Evolutionary conservation across 2,113 vertebrate species (phyloP).

Genomic region (Mastomys coucha): DNA sequence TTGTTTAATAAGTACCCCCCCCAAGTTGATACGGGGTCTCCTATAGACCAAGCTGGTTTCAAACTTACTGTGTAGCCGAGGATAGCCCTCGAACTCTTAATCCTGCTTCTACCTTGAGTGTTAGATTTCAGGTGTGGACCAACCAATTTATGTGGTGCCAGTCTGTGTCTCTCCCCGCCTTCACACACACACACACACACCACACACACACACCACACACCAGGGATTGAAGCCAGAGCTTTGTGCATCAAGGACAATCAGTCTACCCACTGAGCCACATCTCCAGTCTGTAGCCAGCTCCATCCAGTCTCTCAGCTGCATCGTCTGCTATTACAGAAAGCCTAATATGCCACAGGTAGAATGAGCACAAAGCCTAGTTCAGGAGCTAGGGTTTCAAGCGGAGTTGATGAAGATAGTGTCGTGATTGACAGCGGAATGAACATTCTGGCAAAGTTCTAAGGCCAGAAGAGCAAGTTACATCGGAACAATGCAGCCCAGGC

Average conservation of each 20-base stretch:
- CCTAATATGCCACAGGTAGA: not conserved
- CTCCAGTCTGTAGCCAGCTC: not conserved
- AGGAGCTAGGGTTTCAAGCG: not conserved
- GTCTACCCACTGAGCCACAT: not conserved
- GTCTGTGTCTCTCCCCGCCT: too few species aligned
- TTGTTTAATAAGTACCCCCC: not conserved
- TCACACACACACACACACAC: too few species aligned
- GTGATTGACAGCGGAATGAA: not conserved
- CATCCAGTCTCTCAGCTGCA: not conserved
- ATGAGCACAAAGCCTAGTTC: not conserved
- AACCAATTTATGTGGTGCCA: too few species aligned
- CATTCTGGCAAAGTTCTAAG: not conserved
- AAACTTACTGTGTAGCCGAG: too few species aligned
- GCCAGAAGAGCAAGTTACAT: not conserved
- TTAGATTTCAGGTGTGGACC: not conserved
- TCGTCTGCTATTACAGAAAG: not conserved
- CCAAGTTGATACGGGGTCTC: not conserved
- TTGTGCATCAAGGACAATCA: too few species aligned
- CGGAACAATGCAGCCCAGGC: not conserved
- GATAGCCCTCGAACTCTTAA: not conserved
- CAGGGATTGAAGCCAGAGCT: not conserved
- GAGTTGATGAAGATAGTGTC: not conserved
- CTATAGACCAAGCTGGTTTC: not conserved
- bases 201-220: too few species aligned
- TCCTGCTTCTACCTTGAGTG: not conserved